Percentiles rank a stretch among this genome's conserved stretches.
Evolutionary conservation across 2,888 invertebrate genomes (phyloP).

Genomic region (Hemicrepidius hirtus): DNA sequence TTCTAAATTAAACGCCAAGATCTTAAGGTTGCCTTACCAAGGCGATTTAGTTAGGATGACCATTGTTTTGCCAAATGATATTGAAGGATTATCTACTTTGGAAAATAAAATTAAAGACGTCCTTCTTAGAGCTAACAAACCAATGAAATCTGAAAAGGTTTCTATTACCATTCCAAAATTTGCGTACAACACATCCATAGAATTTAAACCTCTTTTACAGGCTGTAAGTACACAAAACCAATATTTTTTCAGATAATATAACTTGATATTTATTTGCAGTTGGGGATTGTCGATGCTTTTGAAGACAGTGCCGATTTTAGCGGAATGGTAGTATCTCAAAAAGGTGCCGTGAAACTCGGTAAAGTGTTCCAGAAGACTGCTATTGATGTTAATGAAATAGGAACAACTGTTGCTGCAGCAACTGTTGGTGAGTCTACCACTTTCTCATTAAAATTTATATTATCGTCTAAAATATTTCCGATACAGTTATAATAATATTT

Average conservation of each 20-base stretch:
- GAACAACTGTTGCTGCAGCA: constrained; percentile 53
- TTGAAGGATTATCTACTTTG: constrained; percentile 50
- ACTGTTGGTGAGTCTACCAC: constrained; percentile 24
- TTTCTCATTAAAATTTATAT: too few species aligned
- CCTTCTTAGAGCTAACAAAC: constrained; percentile 38
- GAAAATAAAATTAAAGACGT: constrained; percentile 49
- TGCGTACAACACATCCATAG: constrained; percentile 14
- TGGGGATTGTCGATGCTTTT: constrained; percentile 55
- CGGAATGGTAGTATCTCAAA: constrained; percentile 59
- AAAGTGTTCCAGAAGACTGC: constrained; percentile 67
- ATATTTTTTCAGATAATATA: not conserved
- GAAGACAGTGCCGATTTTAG: constrained; percentile 58
- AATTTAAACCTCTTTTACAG: constrained; percentile 35
- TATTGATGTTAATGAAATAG: constrained; percentile 67
- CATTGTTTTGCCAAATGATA: constrained; percentile 55
- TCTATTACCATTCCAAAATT: constrained; percentile 30
- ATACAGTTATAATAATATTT: too few species aligned
- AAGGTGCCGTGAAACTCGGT: constrained; percentile 59
- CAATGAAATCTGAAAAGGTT: not conserved
- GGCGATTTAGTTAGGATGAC: constrained; percentile 54
- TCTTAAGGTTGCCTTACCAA: constrained; percentile 62
- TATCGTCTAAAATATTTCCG: too few species aligned
- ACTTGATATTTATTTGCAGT: constrained; percentile 44
- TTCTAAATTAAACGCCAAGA: constrained; percentile 58
- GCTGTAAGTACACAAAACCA: constrained; percentile 14